phyloP scores from a whole-genome alignment of 2,888 invertebrate species.

The Drosophila falleni region DNA sequence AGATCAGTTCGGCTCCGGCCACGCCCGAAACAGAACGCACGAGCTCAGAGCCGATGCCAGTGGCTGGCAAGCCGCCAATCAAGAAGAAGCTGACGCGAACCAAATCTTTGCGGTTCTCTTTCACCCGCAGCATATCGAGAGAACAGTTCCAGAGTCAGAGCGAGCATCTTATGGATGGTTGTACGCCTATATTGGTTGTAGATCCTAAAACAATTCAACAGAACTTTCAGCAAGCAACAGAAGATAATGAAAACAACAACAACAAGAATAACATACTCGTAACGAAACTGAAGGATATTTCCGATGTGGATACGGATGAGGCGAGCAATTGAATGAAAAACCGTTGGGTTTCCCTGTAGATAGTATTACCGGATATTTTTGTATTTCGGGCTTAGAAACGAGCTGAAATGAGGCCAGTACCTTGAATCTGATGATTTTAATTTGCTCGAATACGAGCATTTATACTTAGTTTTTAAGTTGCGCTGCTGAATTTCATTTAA shows the following conservation, averaged over 20 bases:
- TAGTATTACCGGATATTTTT: constrained; percentile 59
- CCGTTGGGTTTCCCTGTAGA: constrained; percentile 16
- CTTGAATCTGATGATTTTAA: constrained; percentile 47
- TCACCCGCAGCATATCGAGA: constrained; percentile 85
- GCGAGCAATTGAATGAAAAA: constrained; percentile 81
- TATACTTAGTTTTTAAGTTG: constrained; percentile 59
- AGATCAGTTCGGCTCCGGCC: constrained; percentile 69
- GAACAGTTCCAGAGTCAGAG: constrained; percentile 85
- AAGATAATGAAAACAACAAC: constrained; percentile 58
- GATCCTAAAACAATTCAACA: constrained; percentile 83
- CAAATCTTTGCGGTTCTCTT: constrained; percentile 85
- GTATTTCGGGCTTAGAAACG: constrained; percentile 20
- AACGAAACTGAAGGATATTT: constrained; percentile 82
- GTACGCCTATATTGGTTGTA: constrained; percentile 85
- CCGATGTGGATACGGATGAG: constrained; percentile 85
- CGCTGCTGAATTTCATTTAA: constrained; percentile 57
- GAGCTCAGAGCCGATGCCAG: constrained; percentile 69
- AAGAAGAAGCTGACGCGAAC: constrained; percentile 85
- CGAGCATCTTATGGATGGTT: constrained; percentile 85
- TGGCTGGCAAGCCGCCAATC: constrained; percentile 80
- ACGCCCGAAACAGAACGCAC: constrained; percentile 82
- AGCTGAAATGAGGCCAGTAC: constrained; percentile 71
- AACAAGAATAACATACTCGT: constrained; percentile 52
- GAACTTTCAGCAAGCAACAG: constrained; percentile 82
- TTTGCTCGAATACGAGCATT: constrained; percentile 56